Evolutionary conservation across 2,113 vertebrate genomes (phyloP).

Genomic region (Catharus minimus): DNA sequence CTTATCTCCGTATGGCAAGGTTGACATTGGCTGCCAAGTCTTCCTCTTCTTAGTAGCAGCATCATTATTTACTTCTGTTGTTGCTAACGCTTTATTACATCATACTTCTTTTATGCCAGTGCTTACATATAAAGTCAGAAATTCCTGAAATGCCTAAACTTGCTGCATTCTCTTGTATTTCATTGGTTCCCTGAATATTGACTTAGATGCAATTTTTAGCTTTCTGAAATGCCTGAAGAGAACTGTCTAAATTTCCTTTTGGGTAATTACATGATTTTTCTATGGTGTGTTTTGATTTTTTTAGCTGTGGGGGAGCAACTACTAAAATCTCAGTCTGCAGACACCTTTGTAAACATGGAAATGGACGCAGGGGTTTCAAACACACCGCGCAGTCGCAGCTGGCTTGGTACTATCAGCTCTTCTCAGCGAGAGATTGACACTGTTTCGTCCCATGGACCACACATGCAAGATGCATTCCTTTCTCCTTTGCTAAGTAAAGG

Average conservation of each 20-base stretch:
- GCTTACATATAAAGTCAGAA: not conserved
- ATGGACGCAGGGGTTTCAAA: conserved; percentile 79
- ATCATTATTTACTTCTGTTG: not conserved
- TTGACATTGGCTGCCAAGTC: not conserved
- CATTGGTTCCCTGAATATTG: not conserved
- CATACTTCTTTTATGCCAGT: not conserved
- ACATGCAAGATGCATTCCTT: conserved; percentile 92
- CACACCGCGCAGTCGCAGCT: conserved; percentile 80
- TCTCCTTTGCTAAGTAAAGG: conserved; percentile 95
- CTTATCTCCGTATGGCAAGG: not conserved
- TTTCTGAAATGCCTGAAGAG: not conserved
- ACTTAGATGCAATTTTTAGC: not conserved
- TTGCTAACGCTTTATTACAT: not conserved
- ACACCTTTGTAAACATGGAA: conserved; percentile 87
- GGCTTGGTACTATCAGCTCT: conserved; percentile 82
- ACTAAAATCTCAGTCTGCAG: conserved; percentile 89
- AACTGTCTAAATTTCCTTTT: not conserved
- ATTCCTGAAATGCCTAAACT: not conserved
- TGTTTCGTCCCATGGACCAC: conserved; percentile 84
- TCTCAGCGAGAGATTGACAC: conserved; percentile 85
- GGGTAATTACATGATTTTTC: not conserved
- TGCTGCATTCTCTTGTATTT: not conserved
- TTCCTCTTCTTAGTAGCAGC: not conserved
- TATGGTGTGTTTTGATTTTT: not conserved
- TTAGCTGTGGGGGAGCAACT: conserved; percentile 84